Evolutionary conservation across 2,888 invertebrate genomes (phyloP).

Genomic region (Uropetala carovei): DNA sequence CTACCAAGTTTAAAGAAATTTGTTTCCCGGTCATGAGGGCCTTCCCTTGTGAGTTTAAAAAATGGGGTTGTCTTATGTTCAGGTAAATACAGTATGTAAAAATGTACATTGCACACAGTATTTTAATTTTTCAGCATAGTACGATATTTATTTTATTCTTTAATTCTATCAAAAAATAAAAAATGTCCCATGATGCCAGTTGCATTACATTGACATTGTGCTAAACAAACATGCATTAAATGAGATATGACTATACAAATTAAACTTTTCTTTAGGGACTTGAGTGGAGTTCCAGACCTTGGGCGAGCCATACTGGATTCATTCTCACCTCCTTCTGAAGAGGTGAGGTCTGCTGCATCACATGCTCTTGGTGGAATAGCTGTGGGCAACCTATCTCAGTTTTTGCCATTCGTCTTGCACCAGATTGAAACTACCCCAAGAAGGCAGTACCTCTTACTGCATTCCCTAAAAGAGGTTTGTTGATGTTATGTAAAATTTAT

Average conservation of each 20-base stretch:
- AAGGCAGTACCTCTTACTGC: constrained; percentile 95
- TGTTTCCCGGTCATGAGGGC: too few species aligned
- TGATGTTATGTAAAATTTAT: constrained; percentile 19
- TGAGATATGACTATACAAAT: not conserved
- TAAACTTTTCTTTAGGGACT: constrained; percentile 79
- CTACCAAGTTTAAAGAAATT: too few species aligned
- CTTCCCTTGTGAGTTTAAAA: too few species aligned
- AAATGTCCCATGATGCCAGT: not conserved
- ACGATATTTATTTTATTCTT: not conserved
- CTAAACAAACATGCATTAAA: too few species aligned
- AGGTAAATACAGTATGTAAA: too few species aligned
- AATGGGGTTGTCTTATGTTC: too few species aligned
- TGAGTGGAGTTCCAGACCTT: constrained; percentile 85
- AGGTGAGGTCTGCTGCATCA: constrained; percentile 98
- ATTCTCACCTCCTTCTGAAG: constrained; percentile 94
- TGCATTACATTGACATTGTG: not conserved
- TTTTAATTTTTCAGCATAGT: not conserved
- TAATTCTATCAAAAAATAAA: not conserved
- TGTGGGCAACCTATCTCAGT: constrained; percentile 95
- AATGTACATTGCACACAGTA: too few species aligned
- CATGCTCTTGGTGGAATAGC: constrained; percentile 97
- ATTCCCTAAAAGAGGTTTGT: constrained; percentile 96
- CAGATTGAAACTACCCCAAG: constrained; percentile 97
- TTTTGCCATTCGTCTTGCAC: constrained; percentile 94
- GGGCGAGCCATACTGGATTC: constrained; percentile 89